A percentile compares a stretch with the other conserved stretches of the same genome.
Evolutionary conservation across 2,113 vertebrate genomes (phyloP).

Genomic region (Chroicocephalus ridibundus): DNA sequence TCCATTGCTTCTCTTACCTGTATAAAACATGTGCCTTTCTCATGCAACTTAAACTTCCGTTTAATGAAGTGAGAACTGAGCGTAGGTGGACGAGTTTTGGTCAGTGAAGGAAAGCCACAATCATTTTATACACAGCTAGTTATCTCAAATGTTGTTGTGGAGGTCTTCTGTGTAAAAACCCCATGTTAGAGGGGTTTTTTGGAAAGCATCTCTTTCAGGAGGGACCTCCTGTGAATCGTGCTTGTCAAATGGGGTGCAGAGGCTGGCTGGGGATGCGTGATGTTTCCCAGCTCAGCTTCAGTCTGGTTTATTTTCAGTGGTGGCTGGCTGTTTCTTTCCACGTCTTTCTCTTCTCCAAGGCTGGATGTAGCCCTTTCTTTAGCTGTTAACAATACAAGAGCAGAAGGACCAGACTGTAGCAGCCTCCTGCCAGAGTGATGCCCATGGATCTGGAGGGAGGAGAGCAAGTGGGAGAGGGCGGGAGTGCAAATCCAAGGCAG

Average conservation of each 20-base stretch:
- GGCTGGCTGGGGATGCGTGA: rapidly evolving
- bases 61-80: not conserved
- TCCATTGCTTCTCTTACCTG: not conserved
- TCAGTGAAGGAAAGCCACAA: not conserved
- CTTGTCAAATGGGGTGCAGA: not conserved
- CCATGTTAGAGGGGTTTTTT: not conserved
- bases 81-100: not conserved
- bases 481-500: not conserved
- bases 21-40: not conserved
- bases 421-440: not conserved
- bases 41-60: not conserved
- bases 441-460: not conserved
- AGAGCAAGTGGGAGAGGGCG: not conserved
- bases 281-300: not conserved
- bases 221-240: not conserved
- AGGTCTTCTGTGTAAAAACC: not conserved
- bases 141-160: not conserved
- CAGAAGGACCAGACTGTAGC: not conserved
- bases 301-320: not conserved
- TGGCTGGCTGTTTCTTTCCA: not conserved
- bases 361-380: not conserved
- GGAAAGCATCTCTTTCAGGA: not conserved
- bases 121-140: not conserved
- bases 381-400: not conserved
- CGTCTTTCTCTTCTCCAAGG: not conserved